Conservation (phyloP, 2,113 vertebrate genomes). For the Trachemys scripta region DNA sequence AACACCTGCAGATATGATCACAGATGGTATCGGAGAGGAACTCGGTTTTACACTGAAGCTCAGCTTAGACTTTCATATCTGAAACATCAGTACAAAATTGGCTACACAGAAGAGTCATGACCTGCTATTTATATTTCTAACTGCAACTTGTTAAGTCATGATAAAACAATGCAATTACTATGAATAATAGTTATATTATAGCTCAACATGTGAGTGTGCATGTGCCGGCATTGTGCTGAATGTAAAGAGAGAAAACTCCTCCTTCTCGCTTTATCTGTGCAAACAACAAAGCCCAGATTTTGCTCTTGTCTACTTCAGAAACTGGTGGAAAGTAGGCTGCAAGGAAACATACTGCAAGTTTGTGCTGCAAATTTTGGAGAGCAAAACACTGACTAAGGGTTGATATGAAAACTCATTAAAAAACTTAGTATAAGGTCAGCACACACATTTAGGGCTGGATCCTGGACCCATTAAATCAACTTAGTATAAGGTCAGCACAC, state of each 20-base stretch:
- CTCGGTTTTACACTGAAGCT: conserved; percentile 28
- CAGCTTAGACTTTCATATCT: background rate
- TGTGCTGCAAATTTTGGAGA: background rate
- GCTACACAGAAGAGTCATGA: background rate
- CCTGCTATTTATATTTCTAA: background rate
- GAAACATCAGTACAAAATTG: background rate
- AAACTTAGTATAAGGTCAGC: background rate
- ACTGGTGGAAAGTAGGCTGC: background rate
- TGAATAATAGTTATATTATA: background rate
- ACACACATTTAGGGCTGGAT: background rate
- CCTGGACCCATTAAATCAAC: background rate
- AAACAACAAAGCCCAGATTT: accelerated
- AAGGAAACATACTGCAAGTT: background rate
- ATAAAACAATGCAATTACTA: background rate
- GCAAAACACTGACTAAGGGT: background rate
- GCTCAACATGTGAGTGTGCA: background rate
- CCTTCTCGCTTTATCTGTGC: background rate
- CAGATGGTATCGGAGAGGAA: conserved; percentile 52
- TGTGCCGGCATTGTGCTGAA: background rate
- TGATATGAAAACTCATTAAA: background rate
- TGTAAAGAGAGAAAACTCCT: background rate
- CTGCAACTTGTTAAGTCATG: background rate
- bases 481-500: background rate
- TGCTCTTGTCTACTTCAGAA: background rate
- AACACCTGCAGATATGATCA: conserved; percentile 66